A percentile compares a stretch with the other conserved stretches of the same genome.
Evolutionary conservation across 2,888 invertebrate species (phyloP).

Genomic region (Dexiosoma caninum): DNA sequence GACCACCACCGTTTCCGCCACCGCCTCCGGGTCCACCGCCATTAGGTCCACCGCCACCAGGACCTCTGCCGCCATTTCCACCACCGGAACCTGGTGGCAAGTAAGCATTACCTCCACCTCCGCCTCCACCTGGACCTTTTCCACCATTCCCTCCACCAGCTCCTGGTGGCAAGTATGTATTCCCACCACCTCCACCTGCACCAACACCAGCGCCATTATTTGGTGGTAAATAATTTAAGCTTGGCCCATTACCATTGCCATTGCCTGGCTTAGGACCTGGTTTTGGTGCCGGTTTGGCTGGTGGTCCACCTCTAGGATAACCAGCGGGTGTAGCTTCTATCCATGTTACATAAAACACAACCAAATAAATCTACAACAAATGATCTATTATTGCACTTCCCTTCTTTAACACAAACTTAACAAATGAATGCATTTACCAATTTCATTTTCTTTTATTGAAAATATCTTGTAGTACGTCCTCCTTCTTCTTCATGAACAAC

Average conservation of each 20-base stretch:
- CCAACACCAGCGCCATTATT: conserved; percentile 56
- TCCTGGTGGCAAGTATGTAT: conserved; percentile 69
- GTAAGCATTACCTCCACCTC: conserved; percentile 66
- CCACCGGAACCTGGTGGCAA: conserved; percentile 66
- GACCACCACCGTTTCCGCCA: conserved; percentile 66
- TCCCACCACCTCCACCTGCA: conserved; percentile 57
- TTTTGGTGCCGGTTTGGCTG: conserved; percentile 51
- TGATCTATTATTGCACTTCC: background rate
- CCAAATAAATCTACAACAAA: conserved; percentile 36
- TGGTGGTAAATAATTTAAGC: conserved; percentile 34
- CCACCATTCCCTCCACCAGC: too few species aligned
- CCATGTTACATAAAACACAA: conserved; percentile 48
- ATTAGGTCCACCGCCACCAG: conserved; percentile 45
- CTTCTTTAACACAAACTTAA: background rate
- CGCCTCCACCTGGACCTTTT: conserved; percentile 21
- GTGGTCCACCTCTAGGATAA: conserved; percentile 66
- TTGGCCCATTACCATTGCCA: background rate
- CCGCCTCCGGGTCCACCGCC: conserved; percentile 61
- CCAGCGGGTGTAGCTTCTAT: conserved; percentile 67
- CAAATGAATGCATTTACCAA: conserved; percentile 26
- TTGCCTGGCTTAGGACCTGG: conserved; percentile 43
- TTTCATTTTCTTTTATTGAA: conserved; percentile 31
- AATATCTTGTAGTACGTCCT: background rate
- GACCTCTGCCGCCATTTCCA: conserved; percentile 45
- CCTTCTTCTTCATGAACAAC: conserved; percentile 20